Evolutionary conservation across 2,797 vertebrate species (phyloP), one percentile per base, ranked within the genome.

Genomic region (Helicolenus hilgendorfi): DNA sequence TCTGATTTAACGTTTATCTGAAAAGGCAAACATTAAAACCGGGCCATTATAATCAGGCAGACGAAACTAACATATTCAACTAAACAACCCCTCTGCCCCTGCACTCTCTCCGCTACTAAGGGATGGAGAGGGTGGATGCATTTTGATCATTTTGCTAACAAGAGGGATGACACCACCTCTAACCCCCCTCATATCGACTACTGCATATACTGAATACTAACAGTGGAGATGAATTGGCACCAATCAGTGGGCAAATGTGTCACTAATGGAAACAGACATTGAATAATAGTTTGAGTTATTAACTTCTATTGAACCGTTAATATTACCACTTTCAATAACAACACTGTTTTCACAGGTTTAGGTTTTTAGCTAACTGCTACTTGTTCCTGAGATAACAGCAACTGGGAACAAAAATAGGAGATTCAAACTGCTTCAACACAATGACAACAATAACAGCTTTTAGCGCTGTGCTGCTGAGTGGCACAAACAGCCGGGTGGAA

Each of bases 361-460:
- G 49, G 11, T 26, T 70, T 80, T 70, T n/a, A 73, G 62, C 24
- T 78, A 55, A 55, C 29, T 31, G 77, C 26, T 63, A 49, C 20
- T 58, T 76, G 63, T 70, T 82, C 49, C 33, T 55, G 4, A 29
- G 49, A 70, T 83, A 72, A 62, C 62, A 65, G 41, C 26, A 69
- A 60, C 41, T 79, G 56, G 8, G 29, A 56, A 58, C 74, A 67
- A 85, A 73, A 83, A 68, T 20, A 41, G 55, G 27, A 65, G 38
- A 73, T 58, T 35, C 55, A 59, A 72, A 89, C 26, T 7, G 56
- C 36, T 72, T 77, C 49, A 60, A 83, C 45, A 78, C 64, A 69
- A 35, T 35, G 41, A 76, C 73, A 85, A 73, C 60, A 85, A 64
- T 55, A 71, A 64, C 49, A 79, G 73, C 35, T 85, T 82, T 79